Evolutionary conservation across 2,797 vertebrate genomes (phyloP).

Genomic region (Manis pentadactyla): DNA sequence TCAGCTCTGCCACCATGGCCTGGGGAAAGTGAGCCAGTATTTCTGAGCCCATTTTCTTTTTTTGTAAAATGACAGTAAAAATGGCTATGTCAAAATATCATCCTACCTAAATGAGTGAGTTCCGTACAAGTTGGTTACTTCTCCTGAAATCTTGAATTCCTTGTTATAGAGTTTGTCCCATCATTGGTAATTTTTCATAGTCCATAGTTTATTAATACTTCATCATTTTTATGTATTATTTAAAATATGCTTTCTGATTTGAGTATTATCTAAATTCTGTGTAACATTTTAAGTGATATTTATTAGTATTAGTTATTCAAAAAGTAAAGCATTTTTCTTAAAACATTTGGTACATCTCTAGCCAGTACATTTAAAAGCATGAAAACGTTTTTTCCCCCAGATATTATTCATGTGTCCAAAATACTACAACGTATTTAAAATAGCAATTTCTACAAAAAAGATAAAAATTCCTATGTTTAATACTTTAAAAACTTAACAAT

Average conservation of each 20-base stretch:
- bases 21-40: background rate
- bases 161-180: background rate
- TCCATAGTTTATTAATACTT: background rate
- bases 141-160: background rate
- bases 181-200: background rate
- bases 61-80: background rate
- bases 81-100: background rate
- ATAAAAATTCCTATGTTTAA: conserved; percentile 18
- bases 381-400: background rate
- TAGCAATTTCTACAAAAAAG: background rate
- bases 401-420: background rate
- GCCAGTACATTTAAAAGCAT: background rate
- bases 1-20: background rate
- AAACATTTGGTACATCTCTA: background rate
- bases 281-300: background rate
- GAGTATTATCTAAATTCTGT: background rate
- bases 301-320: background rate
- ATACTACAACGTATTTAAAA: conserved; percentile 12
- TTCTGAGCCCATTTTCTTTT: background rate
- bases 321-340: background rate
- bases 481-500: background rate
- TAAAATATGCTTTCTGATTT: background rate
- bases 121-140: background rate
- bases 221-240: background rate
- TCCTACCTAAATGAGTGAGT: background rate